Base-by-base conservation (phyloP, 2,888 invertebrate species). In the Clanis bilineata region DNA sequence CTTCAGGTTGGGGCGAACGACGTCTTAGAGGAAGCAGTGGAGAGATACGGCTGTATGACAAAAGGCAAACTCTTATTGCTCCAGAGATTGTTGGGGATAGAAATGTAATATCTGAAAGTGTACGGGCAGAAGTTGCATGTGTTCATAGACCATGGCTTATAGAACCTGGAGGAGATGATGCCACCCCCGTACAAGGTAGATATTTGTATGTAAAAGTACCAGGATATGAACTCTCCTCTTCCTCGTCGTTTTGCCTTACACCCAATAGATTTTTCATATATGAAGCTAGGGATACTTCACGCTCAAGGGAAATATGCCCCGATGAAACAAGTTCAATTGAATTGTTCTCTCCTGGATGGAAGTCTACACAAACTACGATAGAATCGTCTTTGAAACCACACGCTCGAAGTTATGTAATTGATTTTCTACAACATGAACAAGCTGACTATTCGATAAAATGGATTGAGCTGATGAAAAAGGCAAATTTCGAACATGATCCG, bases 61-160 rank as follows among this genome's bases (percentile, higher is more conserved):
- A 94, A 61, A 86, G 93, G 62, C 93, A 93, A 60, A 78, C 83
- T 15, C 80, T 87, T 23, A 74, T 88, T 10, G 77, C 85, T 41
- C 87, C 92, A 59, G 91, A 92, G 73, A 84, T 92, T 56, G 82
- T 92, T 23, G 88, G 91, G 3, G 93, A 93, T 66, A 83, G 92
- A 65, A 86, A 93, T 66, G 88, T 93, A 10, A 88, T 93, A 68
- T 92, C 93, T 45, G 93, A 93, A 70, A 93, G 93, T 60, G 90
- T 91, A 2, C 83, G 90, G 71, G 92, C 91, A 7, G 91, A 91
- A 74, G 93, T 94, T 36, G 93, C 93, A 23, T 96, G 96, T 79
- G 93, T 95, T 28, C 95, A 95, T 73, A 94, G 95, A 75, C 96
- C 96, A 0, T 96, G 96, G 96, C 85, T 96, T 0, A 95, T 96